Percentiles rank a stretch among this genome's conserved stretches.
Evolutionary conservation across 2,888 invertebrate genomes (phyloP).

Genomic region (Nasonovia ribisnigri): DNA sequence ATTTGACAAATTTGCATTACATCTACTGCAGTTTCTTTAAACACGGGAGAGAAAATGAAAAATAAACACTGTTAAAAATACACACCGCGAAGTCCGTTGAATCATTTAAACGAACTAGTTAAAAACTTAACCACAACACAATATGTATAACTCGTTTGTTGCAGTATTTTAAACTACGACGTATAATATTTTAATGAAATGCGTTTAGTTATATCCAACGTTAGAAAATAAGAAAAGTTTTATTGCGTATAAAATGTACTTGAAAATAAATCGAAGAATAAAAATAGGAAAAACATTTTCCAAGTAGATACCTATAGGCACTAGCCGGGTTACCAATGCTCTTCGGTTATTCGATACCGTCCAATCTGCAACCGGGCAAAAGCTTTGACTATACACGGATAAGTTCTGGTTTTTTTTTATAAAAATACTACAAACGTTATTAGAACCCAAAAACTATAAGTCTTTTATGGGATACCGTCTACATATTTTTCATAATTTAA

Average conservation of each 20-base stretch:
- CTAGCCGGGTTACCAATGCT: not conserved
- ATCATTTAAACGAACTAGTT: slow-evolving; percentile 32
- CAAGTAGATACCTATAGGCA: no score
- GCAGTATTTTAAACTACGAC: not conserved
- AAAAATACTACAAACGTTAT: not conserved
- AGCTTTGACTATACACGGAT: not conserved
- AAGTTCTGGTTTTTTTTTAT: not conserved
- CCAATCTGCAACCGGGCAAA: not conserved
- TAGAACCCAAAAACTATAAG: not conserved
- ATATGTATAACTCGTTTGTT: not conserved
- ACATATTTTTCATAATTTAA: not conserved
- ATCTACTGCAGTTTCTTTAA: not conserved
- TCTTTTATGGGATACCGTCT: not conserved
- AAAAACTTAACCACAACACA: not conserved
- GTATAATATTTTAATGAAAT: not conserved
- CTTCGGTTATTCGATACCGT: not conserved
- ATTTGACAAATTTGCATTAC: not conserved
- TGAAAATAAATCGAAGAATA: not conserved
- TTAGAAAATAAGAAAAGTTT: not conserved
- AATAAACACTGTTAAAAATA: slow-evolving; percentile 12
- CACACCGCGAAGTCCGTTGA: not conserved
- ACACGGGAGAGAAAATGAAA: not conserved
- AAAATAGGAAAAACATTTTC: not conserved
- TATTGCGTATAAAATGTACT: not conserved
- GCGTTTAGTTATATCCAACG: not conserved